These are phyloP conservation scores for Leptoclinus maculatus DNA, from an alignment of 2,797 vertebrate genomes.

Conservation along the genomic window DNA sequence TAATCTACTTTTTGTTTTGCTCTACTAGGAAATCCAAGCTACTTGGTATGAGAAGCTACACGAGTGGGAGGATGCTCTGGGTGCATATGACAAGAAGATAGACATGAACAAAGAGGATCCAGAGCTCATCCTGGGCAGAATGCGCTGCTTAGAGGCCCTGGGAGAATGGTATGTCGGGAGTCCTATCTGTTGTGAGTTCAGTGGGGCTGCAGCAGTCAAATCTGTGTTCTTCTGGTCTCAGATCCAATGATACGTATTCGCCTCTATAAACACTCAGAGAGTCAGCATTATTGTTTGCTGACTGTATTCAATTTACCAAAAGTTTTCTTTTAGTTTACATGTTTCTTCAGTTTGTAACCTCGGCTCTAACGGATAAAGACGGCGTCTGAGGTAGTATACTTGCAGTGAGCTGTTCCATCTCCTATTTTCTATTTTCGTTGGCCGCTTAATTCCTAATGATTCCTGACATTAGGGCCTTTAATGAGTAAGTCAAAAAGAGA, in stretches of 20 bases:
- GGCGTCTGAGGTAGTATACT: slow-evolving; percentile 1
- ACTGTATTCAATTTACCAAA: slow-evolving; percentile 2
- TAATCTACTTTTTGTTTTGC: neutral
- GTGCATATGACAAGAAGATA: slow-evolving; percentile 97
- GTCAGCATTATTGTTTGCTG: slow-evolving; percentile 6
- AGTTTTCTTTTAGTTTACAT: neutral
- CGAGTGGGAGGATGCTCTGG: slow-evolving; percentile 97
- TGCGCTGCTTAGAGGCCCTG: slow-evolving; percentile 98
- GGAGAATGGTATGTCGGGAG: slow-evolving; percentile 93
- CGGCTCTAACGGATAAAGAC: slow-evolving; percentile 30
- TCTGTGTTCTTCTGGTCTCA: neutral
- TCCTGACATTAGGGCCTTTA: slow-evolving; percentile 60
- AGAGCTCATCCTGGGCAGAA: slow-evolving; percentile 96
- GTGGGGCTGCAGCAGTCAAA: neutral
- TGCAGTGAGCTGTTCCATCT: slow-evolving; percentile 7
- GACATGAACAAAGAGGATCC: slow-evolving; percentile 98
- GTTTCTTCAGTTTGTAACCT: slow-evolving; percentile 19
- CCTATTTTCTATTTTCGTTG: slow-evolving; percentile 26
- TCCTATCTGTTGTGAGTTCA: slow-evolving; percentile 12
- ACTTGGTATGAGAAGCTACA: slow-evolving; percentile 99
- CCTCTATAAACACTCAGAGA: neutral
- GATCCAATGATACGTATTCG: neutral
- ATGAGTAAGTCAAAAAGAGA: slow-evolving; percentile 35
- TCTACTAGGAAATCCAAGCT: slow-evolving; percentile 95
- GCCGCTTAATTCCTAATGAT: slow-evolving; percentile 49